Base-by-base conservation (phyloP, 2,888 invertebrate species). In the Kryphioiulus occultus region DNA sequence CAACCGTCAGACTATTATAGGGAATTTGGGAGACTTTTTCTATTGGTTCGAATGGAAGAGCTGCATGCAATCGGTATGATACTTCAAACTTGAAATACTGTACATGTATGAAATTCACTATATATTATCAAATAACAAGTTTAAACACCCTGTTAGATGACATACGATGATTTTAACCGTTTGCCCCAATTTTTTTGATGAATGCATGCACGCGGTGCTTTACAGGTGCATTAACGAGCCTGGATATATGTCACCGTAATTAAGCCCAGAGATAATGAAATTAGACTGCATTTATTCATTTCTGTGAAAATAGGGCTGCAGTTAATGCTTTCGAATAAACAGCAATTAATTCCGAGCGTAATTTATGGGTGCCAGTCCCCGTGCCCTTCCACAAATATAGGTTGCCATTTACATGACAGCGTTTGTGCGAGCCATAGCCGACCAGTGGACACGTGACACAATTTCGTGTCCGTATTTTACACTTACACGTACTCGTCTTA, bases 231-330 rank as follows among this genome's bases (percentile, higher is more conserved):
- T 78, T 15, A 30, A 30, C 26, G 30, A 26, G 26, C 32, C 30
- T 44, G 53, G 26, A 78, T 78, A 30, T 78, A 26, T 78, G 78
- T 78, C 78, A 78, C 30, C 30, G 78, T 78, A 78, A 78, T 78
- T 78, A 78, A 32, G 17, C 30, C 4, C 78, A 32, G 78, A 15
- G 78, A 78, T 78, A 78, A 78, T 78, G 26, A 32, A 30, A 78
- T 30, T 26, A 32, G 30, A 78, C 78, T 26, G 30, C 78, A 78
- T 78, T 78, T 32, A 78, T 78, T 78, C 78, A 78, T 78, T 78
- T 78, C 78, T 17, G 78, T 26, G 30, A 32, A 78, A 78, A 78
- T 78, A 78, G 78, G 78, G 17, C 78, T 78, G 17, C 78, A 78
- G 26, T 78, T 78, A 78, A 78, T 32, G 30, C 78, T 78, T 30